Evolutionary conservation across 1,140 invertebrate genomes (phyloP).

Genomic region (Ctenoplectra terminalis): DNA sequence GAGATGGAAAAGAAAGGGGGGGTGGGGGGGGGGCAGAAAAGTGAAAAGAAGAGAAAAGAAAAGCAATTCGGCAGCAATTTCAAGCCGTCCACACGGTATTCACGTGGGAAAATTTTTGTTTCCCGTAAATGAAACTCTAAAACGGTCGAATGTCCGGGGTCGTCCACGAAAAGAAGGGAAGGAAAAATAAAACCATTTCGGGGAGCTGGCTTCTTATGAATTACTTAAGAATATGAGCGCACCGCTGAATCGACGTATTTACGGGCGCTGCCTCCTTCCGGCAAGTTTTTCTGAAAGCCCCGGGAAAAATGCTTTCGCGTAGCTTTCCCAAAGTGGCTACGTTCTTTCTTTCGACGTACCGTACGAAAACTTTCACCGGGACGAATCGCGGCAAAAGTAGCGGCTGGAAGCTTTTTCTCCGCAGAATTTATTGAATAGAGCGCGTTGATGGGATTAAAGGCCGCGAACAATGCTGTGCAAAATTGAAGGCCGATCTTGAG

Average conservation of each 20-base stretch:
- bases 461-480: not conserved
- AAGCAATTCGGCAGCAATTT: not conserved
- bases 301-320: slow-evolving; percentile 24
- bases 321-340: slow-evolving; percentile 25
- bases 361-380: slow-evolving; percentile 9
- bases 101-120: slow-evolving; percentile 35
- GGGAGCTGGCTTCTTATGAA: slow-evolving; percentile 51
- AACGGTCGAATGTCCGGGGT: slow-evolving; percentile 36
- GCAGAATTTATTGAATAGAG: not conserved
- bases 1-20: too few species aligned
- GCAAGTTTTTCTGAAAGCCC: slow-evolving; percentile 47
- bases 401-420: not conserved
- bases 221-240: slow-evolving; percentile 65
- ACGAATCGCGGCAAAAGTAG: not conserved
- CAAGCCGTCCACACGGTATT: not conserved
- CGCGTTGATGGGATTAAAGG: not conserved
- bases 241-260: slow-evolving; percentile 62
- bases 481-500: not conserved
- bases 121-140: slow-evolving; percentile 37
- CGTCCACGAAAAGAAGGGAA: not conserved
- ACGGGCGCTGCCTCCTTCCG: slow-evolving; percentile 40
- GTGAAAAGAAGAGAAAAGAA: not conserved
- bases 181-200: slow-evolving; percentile 58
- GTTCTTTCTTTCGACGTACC: not conserved
- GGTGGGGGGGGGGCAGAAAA: too few species aligned